Evolutionary conservation across 2,797 vertebrate species (phyloP).

Genomic region (Esox lucius): DNA sequence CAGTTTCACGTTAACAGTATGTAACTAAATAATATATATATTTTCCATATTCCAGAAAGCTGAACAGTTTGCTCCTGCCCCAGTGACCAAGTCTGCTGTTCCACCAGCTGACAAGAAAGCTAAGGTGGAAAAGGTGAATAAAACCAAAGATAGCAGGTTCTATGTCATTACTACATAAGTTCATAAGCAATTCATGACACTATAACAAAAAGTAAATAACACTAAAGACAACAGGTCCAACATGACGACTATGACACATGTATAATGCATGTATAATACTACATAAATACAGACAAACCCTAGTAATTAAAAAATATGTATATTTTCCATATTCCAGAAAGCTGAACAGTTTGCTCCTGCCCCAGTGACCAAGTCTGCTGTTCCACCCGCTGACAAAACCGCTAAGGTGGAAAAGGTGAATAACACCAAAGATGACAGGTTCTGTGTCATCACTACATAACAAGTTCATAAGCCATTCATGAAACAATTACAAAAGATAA

Average conservation of each 20-base stretch:
- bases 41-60: background rate
- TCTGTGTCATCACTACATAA: background rate
- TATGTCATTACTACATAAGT: constrained; percentile 1
- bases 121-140: constrained; percentile 52
- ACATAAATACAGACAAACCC: no score
- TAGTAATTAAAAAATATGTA: no score
- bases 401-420: constrained; percentile 54
- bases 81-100: constrained; percentile 38
- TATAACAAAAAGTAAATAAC: no score
- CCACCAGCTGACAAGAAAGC: constrained; percentile 68
- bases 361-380: constrained; percentile 35
- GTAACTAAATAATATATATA: no score
- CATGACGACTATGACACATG: no score
- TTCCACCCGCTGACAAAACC: constrained; percentile 68
- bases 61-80: background rate
- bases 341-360: background rate
- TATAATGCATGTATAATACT: no score
- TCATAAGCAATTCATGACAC: background rate
- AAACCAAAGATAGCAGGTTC: background rate
- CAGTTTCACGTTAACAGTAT: no score
- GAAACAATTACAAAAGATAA: background rate
- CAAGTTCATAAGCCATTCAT: background rate
- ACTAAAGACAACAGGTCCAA: no score
- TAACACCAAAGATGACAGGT: background rate
- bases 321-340: constrained; percentile 44